These are phyloP conservation scores for Rhineura floridana DNA, from an alignment of 2,113 vertebrate genomes.

Conservation along the genomic window DNA sequence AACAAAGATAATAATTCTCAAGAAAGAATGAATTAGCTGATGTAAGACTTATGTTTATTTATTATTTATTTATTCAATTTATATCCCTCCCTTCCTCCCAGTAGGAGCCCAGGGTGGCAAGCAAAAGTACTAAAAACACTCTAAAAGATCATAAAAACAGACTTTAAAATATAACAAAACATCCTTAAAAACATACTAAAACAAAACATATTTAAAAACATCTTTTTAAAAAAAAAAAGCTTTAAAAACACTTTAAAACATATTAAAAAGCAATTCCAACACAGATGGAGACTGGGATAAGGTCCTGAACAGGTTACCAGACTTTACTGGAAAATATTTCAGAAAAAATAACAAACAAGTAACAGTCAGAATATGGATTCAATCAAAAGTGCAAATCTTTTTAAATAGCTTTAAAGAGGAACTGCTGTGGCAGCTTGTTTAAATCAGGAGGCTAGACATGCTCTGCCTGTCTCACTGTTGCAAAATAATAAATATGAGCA, in stretches of 20 bases:
- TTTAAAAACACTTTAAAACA: too few species aligned
- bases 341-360: neutral
- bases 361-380: neutral
- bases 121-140: too few species aligned
- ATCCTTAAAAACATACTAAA: too few species aligned
- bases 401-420: neutral
- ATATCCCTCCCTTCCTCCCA: too few species aligned
- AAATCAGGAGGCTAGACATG: neutral
- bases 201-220: too few species aligned
- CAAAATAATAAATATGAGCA: neutral
- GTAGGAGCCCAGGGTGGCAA: too few species aligned
- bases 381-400: neutral
- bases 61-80: too few species aligned
- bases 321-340: neutral
- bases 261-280: too few species aligned
- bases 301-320: neutral
- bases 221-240: too few species aligned
- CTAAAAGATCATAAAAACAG: too few species aligned
- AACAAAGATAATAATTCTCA: slow-evolving; percentile 26
- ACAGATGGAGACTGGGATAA: too few species aligned
- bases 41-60: neutral
- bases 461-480: neutral
- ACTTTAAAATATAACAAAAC: too few species aligned
- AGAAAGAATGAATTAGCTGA: neutral
- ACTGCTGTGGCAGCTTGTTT: neutral